phyloP scores from a whole-genome alignment of 2,113 vertebrate genomes.

The Chaetodon auriga region DNA sequence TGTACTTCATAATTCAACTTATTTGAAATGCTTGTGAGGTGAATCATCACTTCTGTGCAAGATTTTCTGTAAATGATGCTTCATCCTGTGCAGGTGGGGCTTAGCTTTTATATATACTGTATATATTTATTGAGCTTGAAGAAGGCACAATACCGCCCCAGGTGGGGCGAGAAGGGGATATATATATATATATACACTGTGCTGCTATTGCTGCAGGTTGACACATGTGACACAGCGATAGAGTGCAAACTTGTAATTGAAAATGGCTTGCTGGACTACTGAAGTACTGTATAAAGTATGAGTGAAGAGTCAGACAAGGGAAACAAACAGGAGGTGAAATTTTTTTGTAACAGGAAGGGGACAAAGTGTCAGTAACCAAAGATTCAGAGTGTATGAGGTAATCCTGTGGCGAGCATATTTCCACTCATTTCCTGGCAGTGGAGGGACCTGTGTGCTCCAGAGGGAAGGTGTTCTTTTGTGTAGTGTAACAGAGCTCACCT shows the following conservation, averaged over 20 bases:
- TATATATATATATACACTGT: no score
- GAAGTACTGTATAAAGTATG: background rate
- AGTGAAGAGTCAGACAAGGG: background rate
- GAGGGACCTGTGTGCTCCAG: constrained; percentile 55
- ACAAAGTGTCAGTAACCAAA: constrained; percentile 55
- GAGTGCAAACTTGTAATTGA: background rate
- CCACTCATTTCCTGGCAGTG: constrained; percentile 69
- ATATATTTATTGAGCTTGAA: no score
- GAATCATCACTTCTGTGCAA: background rate
- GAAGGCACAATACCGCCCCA: no score
- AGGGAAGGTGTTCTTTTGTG: constrained; percentile 78
- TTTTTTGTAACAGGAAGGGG: constrained; percentile 26
- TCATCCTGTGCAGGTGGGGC: background rate
- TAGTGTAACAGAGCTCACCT: constrained; percentile 80
- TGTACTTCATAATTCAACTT: no score
- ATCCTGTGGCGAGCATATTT: constrained; percentile 68
- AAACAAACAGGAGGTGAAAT: background rate
- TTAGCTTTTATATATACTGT: no score
- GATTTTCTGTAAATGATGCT: background rate
- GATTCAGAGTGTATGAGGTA: constrained; percentile 65
- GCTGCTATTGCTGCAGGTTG: background rate
- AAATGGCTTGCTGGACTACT: background rate
- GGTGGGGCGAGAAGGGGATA: no score
- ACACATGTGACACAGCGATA: background rate
- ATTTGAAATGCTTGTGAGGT: constrained; percentile 4